phyloP scores from a whole-genome alignment of 2,797 vertebrate genomes.

The Rhinella marina region DNA sequence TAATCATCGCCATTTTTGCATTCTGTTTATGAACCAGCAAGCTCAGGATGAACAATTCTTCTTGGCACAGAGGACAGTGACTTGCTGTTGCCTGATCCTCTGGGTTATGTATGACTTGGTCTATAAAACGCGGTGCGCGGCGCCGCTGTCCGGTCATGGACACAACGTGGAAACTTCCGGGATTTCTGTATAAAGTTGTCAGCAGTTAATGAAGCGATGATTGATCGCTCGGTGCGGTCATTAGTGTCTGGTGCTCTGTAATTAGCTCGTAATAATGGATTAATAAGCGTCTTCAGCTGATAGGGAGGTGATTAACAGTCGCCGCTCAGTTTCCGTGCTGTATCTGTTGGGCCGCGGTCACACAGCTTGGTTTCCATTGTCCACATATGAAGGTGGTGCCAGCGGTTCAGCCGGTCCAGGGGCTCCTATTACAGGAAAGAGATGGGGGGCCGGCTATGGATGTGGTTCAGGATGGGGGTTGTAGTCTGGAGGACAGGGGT shows the following conservation, averaged over 20 bases:
- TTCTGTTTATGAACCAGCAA: background rate
- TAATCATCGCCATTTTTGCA: background rate
- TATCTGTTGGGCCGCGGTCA: background rate
- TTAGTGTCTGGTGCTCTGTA: constrained; percentile 36
- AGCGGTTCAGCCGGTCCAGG: too few relatives aligned
- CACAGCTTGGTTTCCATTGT: background rate
- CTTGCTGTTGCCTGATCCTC: background rate
- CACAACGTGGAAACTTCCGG: background rate
- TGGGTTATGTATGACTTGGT: too few relatives aligned
- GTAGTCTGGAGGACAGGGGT: too few relatives aligned
- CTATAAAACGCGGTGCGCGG: too few relatives aligned
- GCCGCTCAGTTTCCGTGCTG: background rate
- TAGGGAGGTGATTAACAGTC: background rate
- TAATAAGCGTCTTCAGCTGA: constrained; percentile 48
- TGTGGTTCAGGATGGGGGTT: too few relatives aligned
- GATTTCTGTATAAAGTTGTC: constrained; percentile 17
- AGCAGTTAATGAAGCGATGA: constrained; percentile 35
- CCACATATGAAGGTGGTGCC: too few relatives aligned
- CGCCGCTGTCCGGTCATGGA: background rate
- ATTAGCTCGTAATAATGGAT: constrained; percentile 51
- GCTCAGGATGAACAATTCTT: background rate
- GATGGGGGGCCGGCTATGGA: too few relatives aligned
- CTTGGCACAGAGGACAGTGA: background rate
- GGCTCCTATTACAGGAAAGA: too few relatives aligned
- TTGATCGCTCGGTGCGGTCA: constrained; percentile 32